These are phyloP conservation scores for Ganaspis brasiliensis DNA, from an alignment of 2,888 invertebrate genomes.

Conservation along the genomic window DNA sequence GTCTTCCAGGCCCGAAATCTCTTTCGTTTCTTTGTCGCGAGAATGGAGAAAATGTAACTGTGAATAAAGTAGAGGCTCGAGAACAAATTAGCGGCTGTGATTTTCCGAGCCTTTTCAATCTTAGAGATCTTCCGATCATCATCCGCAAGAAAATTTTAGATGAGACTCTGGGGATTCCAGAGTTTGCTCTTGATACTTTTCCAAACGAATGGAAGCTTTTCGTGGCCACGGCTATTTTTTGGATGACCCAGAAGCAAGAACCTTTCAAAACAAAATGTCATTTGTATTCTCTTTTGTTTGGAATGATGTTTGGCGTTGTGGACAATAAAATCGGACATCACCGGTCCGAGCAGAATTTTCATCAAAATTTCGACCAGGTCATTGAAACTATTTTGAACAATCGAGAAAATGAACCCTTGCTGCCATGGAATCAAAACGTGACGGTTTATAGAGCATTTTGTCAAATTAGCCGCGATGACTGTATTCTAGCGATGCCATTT, in stretches of 20 bases:
- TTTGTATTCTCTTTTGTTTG: constrained; percentile 83
- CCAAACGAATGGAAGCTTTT: constrained; percentile 84
- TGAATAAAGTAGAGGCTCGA: constrained; percentile 55
- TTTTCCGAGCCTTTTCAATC: constrained; percentile 74
- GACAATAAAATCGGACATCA: constrained; percentile 83
- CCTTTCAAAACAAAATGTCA: constrained; percentile 80
- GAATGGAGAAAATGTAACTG: constrained; percentile 63
- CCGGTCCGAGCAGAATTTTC: constrained; percentile 81
- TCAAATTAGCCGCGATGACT: constrained; percentile 83
- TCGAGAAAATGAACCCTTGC: background rate
- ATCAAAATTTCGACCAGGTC: constrained; percentile 80
- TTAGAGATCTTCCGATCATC: constrained; percentile 70
- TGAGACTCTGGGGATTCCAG: constrained; percentile 80
- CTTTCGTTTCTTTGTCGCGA: constrained; percentile 74
- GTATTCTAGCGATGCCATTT: constrained; percentile 83
- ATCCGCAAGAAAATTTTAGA: constrained; percentile 79
- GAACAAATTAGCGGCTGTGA: constrained; percentile 57
- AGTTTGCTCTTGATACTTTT: constrained; percentile 79
- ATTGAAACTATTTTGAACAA: constrained; percentile 41
- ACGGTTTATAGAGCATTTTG: constrained; percentile 81
- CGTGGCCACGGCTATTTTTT: constrained; percentile 84
- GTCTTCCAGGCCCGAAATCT: constrained; percentile 51
- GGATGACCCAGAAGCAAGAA: constrained; percentile 81
- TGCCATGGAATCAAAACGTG: constrained; percentile 61
- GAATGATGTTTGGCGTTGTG: constrained; percentile 83